Evolutionary conservation across 2,888 invertebrate species (phyloP), one percentile per base, ranked within the genome.

Genomic region (Calameuta filiformis): DNA sequence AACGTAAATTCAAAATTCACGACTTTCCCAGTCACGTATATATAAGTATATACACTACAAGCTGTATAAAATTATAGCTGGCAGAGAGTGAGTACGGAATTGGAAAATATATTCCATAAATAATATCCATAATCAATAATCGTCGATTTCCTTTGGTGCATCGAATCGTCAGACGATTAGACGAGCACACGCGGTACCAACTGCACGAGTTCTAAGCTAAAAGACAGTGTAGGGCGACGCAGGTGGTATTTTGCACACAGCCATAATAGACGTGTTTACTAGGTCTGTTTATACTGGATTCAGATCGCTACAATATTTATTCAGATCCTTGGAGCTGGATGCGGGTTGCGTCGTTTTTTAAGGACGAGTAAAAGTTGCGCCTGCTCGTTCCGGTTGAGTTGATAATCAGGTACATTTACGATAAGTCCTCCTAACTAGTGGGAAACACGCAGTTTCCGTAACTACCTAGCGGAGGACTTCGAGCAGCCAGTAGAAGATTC

Each of bases 401-500:
- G 40, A 40, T 40, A 40, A 40, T 40, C 40, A 40, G 23, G 23
- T 56, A 56, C 56, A 1, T 23, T 56, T 56, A 23, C 56, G 56
- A 9, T 2, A 56, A 56, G 9, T 56, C 56, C 56, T 56, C 9
- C 9, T 9, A 56, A 56, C 56, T 56, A 56, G 2, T 56, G 56
- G 23, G 56, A 56, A 56, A 56, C 56, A 56, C 9, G 2, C 56
- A 56, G 56, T 56, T 56, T 23, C 56, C 56, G 23, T 23, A 56
- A 56, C 56, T 56, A 23, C 56, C 56, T 23, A 23, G 56, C 56
- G 56, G 15, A 56, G 23, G 56, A 23, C 56, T 9, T 9, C 23
- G 23, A 23, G 56, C 2, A 56, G 56, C 9, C 56, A 56, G 56
- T 23, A 56, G 23, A 69, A 78, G 35, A 79, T 79, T 80, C 71